A percentile compares a stretch with the other conserved stretches of the same genome.
Evolutionary conservation across 2,888 invertebrate species (phyloP).

Genomic region (Hydraecia micacea): DNA sequence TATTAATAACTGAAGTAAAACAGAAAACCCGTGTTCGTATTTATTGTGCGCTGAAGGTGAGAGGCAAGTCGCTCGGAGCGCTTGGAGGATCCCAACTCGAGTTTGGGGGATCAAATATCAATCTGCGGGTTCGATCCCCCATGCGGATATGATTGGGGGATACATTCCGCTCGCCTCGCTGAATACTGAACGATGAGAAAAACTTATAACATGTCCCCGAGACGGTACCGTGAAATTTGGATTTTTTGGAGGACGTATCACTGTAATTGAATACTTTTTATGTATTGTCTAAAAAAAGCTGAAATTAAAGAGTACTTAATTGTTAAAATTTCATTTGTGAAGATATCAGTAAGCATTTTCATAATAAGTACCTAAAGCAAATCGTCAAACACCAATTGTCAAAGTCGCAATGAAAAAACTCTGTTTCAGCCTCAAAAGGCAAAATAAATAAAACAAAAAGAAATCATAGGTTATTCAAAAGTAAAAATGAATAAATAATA

Average conservation of each 20-base stretch:
- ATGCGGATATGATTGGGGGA: constrained; percentile 72
- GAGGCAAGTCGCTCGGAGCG: constrained; percentile 48
- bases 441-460: too few relatives aligned
- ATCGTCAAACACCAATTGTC: neutral
- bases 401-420: neutral
- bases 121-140: constrained; percentile 82
- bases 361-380: neutral
- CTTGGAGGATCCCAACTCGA: constrained; percentile 68
- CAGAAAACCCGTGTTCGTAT: constrained; percentile 57
- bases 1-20: constrained; percentile 54
- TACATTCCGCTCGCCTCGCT: constrained; percentile 65
- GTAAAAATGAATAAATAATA: neutral
- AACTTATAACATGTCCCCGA: constrained; percentile 68
- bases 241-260: constrained; percentile 38
- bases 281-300: neutral
- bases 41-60: constrained; percentile 51
- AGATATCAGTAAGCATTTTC: neutral
- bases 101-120: constrained; percentile 87
- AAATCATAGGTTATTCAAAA: neutral
- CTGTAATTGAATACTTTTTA: constrained; percentile 20
- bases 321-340: neutral
- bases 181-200: constrained; percentile 70
- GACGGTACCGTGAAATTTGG: constrained; percentile 52
- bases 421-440: too few relatives aligned
- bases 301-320: neutral